Conservation (phyloP, 2,888 invertebrate species). For the Leptinotarsa juncta region DNA sequence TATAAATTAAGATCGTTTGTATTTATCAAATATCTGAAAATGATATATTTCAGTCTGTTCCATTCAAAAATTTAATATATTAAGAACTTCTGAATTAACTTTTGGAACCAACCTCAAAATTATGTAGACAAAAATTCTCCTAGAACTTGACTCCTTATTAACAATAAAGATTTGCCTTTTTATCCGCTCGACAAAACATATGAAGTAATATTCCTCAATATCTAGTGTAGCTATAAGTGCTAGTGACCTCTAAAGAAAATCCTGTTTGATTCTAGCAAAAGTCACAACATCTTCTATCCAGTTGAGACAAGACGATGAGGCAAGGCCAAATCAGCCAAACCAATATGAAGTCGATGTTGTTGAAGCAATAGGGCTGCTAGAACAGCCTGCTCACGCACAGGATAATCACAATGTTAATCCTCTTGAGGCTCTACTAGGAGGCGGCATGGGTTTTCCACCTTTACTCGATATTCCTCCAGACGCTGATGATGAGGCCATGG, state of each 20-base stretch:
- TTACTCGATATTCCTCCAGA: constrained; percentile 92
- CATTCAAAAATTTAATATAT: too few species aligned
- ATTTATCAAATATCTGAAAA: too few species aligned
- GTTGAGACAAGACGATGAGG: constrained; percentile 53
- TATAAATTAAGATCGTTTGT: too few species aligned
- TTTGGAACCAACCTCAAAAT: too few species aligned
- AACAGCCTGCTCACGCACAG: constrained; percentile 47
- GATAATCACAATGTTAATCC: constrained; percentile 59
- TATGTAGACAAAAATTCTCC: too few species aligned
- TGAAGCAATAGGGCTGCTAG: constrained; percentile 59
- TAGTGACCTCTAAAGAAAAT: not conserved
- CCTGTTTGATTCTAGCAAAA: constrained; percentile 27
- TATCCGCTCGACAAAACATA: too few species aligned
- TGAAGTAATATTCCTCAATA: too few species aligned
- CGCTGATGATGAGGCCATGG: constrained; percentile 96
- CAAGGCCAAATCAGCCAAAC: constrained; percentile 42
- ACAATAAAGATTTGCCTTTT: too few species aligned
- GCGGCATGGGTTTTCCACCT: constrained; percentile 76
- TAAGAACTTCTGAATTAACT: too few species aligned
- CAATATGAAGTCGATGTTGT: constrained; percentile 58
- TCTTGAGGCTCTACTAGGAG: constrained; percentile 67
- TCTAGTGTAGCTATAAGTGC: too few species aligned
- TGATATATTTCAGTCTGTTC: too few species aligned
- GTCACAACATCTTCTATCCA: constrained; percentile 40
- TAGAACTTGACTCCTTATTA: too few species aligned